These are phyloP conservation scores for Orchestes rusci DNA, from an alignment of 2,888 invertebrate genomes.

Conservation along the genomic window DNA sequence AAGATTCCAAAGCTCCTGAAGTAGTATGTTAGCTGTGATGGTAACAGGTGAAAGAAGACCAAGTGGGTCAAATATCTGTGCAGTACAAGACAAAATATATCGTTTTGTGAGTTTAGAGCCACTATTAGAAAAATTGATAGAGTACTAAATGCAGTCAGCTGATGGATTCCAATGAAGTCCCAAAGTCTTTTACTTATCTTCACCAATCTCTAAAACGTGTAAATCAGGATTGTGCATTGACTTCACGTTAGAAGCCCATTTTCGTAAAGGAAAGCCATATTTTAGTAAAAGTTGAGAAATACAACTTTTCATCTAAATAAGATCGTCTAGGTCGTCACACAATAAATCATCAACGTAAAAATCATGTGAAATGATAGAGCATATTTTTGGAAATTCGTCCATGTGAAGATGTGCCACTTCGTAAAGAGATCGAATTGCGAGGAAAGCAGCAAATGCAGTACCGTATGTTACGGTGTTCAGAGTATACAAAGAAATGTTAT, in stretches of 20 bases:
- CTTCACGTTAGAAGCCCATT: slow-evolving; percentile 3
- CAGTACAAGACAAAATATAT: slow-evolving; percentile 3
- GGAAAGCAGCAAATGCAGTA: slow-evolving; percentile 16
- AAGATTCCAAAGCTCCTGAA: slow-evolving; percentile 5
- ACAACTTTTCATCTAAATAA: slow-evolving; percentile 7
- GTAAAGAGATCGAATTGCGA: slow-evolving; percentile 15
- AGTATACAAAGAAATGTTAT: no score
- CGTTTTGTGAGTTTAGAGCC: slow-evolving; percentile 2
- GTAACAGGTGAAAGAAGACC: slow-evolving; percentile 3
- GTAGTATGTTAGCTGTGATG: not conserved
- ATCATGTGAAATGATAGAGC: slow-evolving; percentile 15
- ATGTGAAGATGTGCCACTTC: slow-evolving; percentile 11
- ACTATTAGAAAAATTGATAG: not conserved
- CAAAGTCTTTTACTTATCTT: slow-evolving; percentile 1
- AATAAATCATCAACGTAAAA: slow-evolving; percentile 27
- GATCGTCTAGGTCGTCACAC: slow-evolving; percentile 1
- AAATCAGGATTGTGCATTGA: not conserved
- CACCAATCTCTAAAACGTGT: not conserved
- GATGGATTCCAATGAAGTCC: slow-evolving; percentile 2
- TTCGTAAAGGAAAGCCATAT: slow-evolving; percentile 5
- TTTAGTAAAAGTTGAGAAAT: not conserved
- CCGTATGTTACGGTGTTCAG: slow-evolving; percentile 24
- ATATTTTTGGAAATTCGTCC: slow-evolving; percentile 2
- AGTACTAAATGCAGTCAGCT: not conserved
- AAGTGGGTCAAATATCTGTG: slow-evolving; percentile 3